Base-by-base conservation (phyloP, 2,797 vertebrate genomes). In the Chelon labrosus region DNA sequence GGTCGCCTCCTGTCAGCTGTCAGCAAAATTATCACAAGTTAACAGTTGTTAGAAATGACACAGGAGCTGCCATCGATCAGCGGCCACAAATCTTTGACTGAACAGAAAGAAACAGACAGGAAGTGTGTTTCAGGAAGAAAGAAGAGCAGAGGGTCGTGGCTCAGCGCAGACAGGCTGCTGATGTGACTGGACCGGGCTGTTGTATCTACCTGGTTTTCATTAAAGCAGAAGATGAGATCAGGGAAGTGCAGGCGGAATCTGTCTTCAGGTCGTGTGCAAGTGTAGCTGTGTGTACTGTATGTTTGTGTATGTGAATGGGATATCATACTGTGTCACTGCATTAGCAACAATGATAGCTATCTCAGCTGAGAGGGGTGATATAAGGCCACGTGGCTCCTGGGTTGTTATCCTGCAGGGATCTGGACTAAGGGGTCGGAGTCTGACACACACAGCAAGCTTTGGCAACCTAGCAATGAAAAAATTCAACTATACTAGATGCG, bases 1-100 rank as follows among this genome's bases (percentile, higher is more conserved):
- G 73, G 77, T 76, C 38, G 46, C 67, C 63, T 83, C 66, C 79
- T 91, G 88, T 90, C 89, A 92, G 88, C 77, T 92, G 91, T 89
- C 86, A 80, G 80, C 71, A 67, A 88, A 84, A 88, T 86, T 80
- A 88, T 83, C 87, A 83, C 81, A 74, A 76, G 82, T 87, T 85
- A 87, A 80, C 87, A 80, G 79, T 89, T 83, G 86, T 88, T 85
- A 65, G 75, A 77, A 85, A 77, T 80, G 88, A 87, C 86, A 87
- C 61, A 2, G 61, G 70, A 70, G 77, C 77, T 47, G 79, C 75
- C 84, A 90, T 92, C 67, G 72, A 91, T 88, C 84, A 80, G 71
- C 70, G n/a, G 83, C 60, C 65, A 52, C 54, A 83, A 87, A 81
- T 81, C 79, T 83, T 77, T 68, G 66, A 62, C 65, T 3, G 61